Base-by-base conservation (phyloP, 2,888 invertebrate genomes). In the Trachelus stipa region DNA sequence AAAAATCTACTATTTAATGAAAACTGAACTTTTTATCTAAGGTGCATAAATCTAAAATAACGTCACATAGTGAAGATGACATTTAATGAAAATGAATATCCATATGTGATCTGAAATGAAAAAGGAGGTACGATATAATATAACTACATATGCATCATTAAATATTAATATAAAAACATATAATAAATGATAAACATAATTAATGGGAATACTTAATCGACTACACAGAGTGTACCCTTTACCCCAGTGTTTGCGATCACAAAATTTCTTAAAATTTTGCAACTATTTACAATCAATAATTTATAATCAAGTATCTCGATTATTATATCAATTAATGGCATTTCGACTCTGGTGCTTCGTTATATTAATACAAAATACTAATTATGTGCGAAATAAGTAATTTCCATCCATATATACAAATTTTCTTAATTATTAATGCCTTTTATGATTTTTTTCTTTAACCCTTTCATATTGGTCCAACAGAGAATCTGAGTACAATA, bases 241-340 rank as follows among this genome's bases (percentile, higher is more conserved):
- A 86, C 85, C 88, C 87, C 89, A 90, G 89, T 90, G 89, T 90
- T 90, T 89, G 89, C 87, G 85, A 84, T 86, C 79, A 80, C 74
- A 80, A 82, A 82, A 81, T 76, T 84, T 79, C 73, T 68, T 80
- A 11, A 31, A 71, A 71, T 30, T 71, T 31, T 15, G 71, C 31
- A 71, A 71, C 71, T 71, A 71, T 71, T 31, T 71, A 71, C 71
- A 71, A 34, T 83, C 75, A 76, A 73, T 71, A 77, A 79, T 56
- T 56, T 56, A 56, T 56, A 23, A 56, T 56, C 56, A 15, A 56
- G 56, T 9, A 6, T 56, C 9, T 23, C 23, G 9, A 56, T 56
- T 56, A 56, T 56, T 56, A 56, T 40, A 40, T 40, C 40, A 40
- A 40, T 56, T 56, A 56, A 56, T 56, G 6, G 23, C 23, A 6